Evolutionary conservation across 2,113 vertebrate genomes (phyloP).

Genomic region (Salvator merianae): DNA sequence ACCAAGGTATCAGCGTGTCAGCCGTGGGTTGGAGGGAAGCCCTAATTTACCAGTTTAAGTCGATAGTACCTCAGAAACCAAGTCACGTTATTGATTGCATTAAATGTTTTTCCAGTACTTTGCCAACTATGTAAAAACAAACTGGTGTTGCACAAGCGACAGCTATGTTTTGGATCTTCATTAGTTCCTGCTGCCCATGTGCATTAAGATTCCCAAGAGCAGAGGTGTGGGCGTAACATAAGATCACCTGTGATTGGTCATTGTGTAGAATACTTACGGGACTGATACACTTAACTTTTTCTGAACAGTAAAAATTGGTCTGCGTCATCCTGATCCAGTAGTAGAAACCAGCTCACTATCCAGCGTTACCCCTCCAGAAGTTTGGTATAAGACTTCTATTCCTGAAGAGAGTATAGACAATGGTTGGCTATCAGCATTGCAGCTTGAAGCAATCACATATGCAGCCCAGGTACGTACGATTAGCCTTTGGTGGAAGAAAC

Average conservation of each 20-base stretch:
- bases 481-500: too few relatives aligned
- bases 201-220: neutral
- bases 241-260: constrained; percentile 15
- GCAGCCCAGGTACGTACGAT: constrained; percentile 86
- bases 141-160: too few relatives aligned
- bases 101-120: too few relatives aligned
- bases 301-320: constrained; percentile 87
- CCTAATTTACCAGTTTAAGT: too few relatives aligned
- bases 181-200: neutral
- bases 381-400: constrained; percentile 95
- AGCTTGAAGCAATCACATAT: constrained; percentile 96
- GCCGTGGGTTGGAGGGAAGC: too few relatives aligned
- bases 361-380: constrained; percentile 93
- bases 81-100: too few relatives aligned
- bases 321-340: constrained; percentile 94
- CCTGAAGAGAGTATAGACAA: constrained; percentile 94
- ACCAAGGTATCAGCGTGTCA: too few relatives aligned
- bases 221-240: neutral
- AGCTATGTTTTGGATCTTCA: too few relatives aligned
- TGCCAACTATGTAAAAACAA: too few relatives aligned
- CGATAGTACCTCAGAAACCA: too few relatives aligned
- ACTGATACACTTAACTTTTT: constrained; percentile 15
- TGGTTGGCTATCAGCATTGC: constrained; percentile 94
- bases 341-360: constrained; percentile 98
- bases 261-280: constrained; percentile 17